These are phyloP conservation scores for Agelastica alni DNA, from an alignment of 2,888 invertebrate species.

Conservation along the genomic window DNA sequence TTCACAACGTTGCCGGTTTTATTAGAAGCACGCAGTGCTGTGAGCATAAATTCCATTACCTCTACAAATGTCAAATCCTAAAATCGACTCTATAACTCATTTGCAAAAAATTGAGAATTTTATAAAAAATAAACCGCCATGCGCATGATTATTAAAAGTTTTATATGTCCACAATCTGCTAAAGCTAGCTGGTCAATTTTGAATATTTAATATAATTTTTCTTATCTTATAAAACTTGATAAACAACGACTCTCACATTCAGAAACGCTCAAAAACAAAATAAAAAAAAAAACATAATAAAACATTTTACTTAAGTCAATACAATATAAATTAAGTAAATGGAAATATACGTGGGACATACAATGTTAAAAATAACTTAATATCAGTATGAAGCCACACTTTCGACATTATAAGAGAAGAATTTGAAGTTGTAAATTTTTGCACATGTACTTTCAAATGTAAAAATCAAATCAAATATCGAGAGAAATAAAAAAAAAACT, in stretches of 20 bases:
- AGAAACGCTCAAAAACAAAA: constrained; percentile 25
- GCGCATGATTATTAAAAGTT: constrained; percentile 39
- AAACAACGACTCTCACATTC: constrained; percentile 27
- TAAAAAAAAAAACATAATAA: constrained; percentile 33
- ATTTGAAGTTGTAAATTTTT: neutral
- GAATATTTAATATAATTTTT: constrained; percentile 34
- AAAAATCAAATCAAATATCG: too few relatives aligned
- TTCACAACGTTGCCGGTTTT: too few relatives aligned
- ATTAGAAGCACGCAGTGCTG: too few relatives aligned
- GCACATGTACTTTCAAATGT: neutral
- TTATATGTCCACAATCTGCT: constrained; percentile 45
- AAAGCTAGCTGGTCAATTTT: constrained; percentile 53
- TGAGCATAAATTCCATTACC: too few relatives aligned
- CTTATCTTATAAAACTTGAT: constrained; percentile 25
- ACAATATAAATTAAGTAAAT: constrained; percentile 31
- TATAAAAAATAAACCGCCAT: too few relatives aligned
- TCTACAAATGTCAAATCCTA: too few relatives aligned
- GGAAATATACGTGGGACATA: constrained; percentile 16
- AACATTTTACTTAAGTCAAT: constrained; percentile 32
- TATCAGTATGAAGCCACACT: constrained; percentile 11
- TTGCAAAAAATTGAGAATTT: too few relatives aligned
- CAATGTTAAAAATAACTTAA: constrained; percentile 10
- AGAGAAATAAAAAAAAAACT: too few relatives aligned
- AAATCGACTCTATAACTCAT: too few relatives aligned
- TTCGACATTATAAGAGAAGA: constrained; percentile 5